Conservation (phyloP, 2,113 vertebrate genomes). For the Eupsittula cactorum region DNA sequence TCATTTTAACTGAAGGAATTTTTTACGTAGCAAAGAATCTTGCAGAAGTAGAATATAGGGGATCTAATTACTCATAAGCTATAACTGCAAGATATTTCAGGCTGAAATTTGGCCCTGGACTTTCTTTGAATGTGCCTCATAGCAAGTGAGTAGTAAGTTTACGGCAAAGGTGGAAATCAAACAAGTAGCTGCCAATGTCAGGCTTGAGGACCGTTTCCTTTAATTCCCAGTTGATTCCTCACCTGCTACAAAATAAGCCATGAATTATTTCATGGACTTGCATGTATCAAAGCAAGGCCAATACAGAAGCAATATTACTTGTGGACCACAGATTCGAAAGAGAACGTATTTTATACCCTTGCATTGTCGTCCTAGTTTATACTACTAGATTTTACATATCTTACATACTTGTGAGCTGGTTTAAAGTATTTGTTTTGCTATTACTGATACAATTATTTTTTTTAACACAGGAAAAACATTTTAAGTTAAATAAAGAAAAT, state of each 20-base stretch:
- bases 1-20: neutral
- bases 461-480: constrained; percentile 36
- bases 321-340: constrained; percentile 57
- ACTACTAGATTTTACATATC: constrained; percentile 60
- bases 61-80: neutral
- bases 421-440: constrained; percentile 60
- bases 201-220: neutral
- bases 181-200: neutral
- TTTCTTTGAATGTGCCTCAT: neutral
- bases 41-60: neutral
- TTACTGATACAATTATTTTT: constrained; percentile 56
- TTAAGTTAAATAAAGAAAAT: constrained; percentile 56
- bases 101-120: neutral
- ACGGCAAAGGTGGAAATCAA: neutral
- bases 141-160: neutral
- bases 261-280: constrained; percentile 66
- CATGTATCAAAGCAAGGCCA: constrained; percentile 69
- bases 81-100: neutral
- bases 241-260: constrained; percentile 62
- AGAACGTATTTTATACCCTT: constrained; percentile 66
- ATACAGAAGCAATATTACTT: constrained; percentile 75
- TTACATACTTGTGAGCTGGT: constrained; percentile 58
- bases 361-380: constrained; percentile 65
- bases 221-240: constrained; percentile 7
- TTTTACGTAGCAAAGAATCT: neutral